Percentiles rank a stretch among this genome's conserved stretches.
Evolutionary conservation across 2,797 vertebrate genomes (phyloP).

Genomic region (Orestias chungarensis): DNA sequence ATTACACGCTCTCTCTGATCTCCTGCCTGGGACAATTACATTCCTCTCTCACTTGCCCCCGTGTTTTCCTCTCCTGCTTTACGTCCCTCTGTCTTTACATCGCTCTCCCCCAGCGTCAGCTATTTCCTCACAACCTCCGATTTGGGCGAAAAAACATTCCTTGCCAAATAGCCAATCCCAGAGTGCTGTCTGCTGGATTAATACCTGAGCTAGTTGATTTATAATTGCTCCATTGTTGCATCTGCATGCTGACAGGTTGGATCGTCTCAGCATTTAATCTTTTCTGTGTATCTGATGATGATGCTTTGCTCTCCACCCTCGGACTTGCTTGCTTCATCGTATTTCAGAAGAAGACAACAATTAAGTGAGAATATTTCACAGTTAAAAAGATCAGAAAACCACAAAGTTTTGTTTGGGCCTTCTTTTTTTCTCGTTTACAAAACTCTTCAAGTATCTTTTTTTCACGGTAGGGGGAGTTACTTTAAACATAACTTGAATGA

Average conservation of each 20-base stretch:
- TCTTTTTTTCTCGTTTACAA: not conserved
- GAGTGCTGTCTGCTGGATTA: constrained; percentile 70
- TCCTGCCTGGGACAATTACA: constrained; percentile 47
- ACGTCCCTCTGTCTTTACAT: constrained; percentile 43
- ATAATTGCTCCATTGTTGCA: constrained; percentile 70
- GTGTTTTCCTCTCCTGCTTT: constrained; percentile 38
- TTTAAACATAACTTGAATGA: constrained; percentile 29
- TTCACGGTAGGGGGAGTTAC: constrained; percentile 23
- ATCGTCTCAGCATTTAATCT: constrained; percentile 20
- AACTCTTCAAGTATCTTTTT: constrained; percentile 9
- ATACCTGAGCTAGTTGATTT: constrained; percentile 71
- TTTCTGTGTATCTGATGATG: constrained; percentile 30
- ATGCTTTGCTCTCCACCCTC: constrained; percentile 17
- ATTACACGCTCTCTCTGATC: constrained; percentile 51
- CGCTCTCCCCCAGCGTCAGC: constrained; percentile 52
- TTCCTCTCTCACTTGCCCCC: constrained; percentile 14
- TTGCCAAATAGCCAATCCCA: constrained; percentile 70
- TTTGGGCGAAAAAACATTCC: constrained; percentile 63
- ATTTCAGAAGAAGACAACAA: constrained; percentile 16
- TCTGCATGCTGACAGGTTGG: constrained; percentile 52
- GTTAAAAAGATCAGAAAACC: constrained; percentile 1
- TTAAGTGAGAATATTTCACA: constrained; percentile 6
- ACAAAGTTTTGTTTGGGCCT: constrained; percentile 19
- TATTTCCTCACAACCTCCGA: constrained; percentile 57
- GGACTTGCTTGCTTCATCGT: not conserved